These are phyloP conservation scores for Spilogale gracilis DNA, from an alignment of 2,113 vertebrate genomes.

Conservation along the genomic window DNA sequence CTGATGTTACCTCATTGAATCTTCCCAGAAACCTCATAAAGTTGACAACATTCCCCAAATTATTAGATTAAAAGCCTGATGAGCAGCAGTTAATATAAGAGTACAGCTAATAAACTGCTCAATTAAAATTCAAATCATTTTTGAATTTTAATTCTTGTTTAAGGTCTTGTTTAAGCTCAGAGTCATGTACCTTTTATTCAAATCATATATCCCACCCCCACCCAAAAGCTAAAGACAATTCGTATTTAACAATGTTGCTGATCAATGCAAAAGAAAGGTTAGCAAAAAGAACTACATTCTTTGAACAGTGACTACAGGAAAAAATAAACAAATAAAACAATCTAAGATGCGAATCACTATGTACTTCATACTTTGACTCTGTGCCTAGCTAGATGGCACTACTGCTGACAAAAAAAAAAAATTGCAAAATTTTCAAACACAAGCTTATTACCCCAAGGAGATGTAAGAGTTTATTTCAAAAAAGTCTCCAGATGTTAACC, in stretches of 20 bases:
- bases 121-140: conserved; percentile 25
- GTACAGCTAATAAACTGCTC: background rate
- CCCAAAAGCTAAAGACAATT: background rate
- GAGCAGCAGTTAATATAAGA: background rate
- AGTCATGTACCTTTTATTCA: background rate
- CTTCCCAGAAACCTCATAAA: background rate
- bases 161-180: background rate
- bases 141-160: no score
- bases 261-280: background rate
- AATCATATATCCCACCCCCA: background rate
- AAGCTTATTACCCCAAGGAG: background rate
- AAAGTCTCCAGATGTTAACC: background rate
- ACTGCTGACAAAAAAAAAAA: background rate
- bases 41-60: background rate
- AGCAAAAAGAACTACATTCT: conserved; percentile 24
- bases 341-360: background rate
- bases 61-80: background rate
- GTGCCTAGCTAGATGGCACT: background rate
- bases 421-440: background rate
- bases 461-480: background rate
- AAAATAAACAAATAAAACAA: background rate
- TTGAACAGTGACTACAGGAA: background rate
- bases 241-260: background rate
- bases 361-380: background rate
- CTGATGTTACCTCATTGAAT: background rate